phyloP scores from a whole-genome alignment of 2,888 invertebrate species.

The Zelleria hepariella region DNA sequence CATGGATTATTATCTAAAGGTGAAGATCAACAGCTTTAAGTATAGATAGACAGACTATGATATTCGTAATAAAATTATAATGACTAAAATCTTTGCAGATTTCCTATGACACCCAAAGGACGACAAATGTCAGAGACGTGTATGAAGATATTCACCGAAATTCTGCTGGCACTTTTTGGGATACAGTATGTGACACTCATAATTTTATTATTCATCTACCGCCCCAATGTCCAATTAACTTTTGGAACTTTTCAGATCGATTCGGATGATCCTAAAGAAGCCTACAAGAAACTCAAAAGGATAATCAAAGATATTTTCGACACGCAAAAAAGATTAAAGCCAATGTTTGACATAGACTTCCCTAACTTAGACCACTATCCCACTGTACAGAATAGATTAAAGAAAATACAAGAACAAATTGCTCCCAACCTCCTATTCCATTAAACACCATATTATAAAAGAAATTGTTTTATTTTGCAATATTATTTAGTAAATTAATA shows the following conservation, averaged over 20 bases:
- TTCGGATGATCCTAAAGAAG: conserved; percentile 45
- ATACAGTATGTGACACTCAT: conserved; percentile 33
- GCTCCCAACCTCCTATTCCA: conserved; percentile 45
- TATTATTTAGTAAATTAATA: conserved; percentile 47
- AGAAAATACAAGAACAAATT: conserved; percentile 41
- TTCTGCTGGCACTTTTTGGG: conserved; percentile 51
- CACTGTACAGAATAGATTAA: conserved; percentile 32
- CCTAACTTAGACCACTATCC: conserved; percentile 31
- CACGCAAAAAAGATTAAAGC: conserved; percentile 34
- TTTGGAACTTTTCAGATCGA: conserved; percentile 29
- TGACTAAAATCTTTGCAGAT: conserved; percentile 14
- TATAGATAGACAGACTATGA: not conserved
- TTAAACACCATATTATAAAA: conserved; percentile 22
- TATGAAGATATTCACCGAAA: conserved; percentile 48
- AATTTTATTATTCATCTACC: no score
- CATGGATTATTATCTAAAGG: not conserved
- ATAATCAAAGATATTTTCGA: conserved; percentile 43
- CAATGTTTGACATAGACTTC: conserved; percentile 58
- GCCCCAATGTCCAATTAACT: not conserved
- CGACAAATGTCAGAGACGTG: conserved; percentile 37
- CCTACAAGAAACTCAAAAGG: conserved; percentile 40
- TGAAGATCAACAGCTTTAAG: not conserved
- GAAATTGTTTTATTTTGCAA: conserved; percentile 16
- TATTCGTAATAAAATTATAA: not conserved
- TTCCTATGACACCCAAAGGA: conserved; percentile 27